phyloP scores from a whole-genome alignment of 1,140 invertebrate genomes.

The Zaprionus africanus region DNA sequence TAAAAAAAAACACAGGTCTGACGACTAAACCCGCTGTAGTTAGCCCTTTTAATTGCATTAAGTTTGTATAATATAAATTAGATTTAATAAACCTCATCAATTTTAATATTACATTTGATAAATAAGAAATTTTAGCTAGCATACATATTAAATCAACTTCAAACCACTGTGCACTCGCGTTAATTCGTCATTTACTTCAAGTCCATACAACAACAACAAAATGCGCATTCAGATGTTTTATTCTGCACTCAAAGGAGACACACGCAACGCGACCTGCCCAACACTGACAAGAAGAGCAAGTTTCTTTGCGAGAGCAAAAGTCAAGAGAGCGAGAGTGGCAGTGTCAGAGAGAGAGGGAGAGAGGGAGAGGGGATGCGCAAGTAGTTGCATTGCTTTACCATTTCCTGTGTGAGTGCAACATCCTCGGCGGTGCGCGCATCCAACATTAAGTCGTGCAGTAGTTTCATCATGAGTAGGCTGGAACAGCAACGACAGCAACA shows the following conservation, averaged over 20 bases:
- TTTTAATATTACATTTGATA: not conserved
- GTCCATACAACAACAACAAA: slow-evolving; percentile 21
- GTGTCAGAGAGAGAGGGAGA: not conserved
- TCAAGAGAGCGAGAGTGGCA: not conserved
- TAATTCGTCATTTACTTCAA: slow-evolving; percentile 6
- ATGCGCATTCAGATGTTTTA: slow-evolving; percentile 15
- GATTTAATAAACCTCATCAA: no score
- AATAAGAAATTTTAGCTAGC: not conserved
- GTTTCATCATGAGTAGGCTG: slow-evolving; percentile 79
- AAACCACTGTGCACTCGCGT: not conserved
- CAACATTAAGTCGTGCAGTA: slow-evolving; percentile 82
- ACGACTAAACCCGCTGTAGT: no score
- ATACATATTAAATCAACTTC: not conserved
- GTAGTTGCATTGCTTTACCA: slow-evolving; percentile 67
- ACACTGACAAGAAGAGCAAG: not conserved
- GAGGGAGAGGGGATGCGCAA: not conserved
- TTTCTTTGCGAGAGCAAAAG: slow-evolving; percentile 1
- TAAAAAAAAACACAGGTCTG: no score
- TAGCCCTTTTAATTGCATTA: no score
- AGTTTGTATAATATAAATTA: no score
- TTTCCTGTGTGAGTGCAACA: slow-evolving; percentile 82
- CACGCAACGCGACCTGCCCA: slow-evolving; percentile 3
- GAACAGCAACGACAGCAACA: slow-evolving; percentile 17
- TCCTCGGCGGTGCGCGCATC: slow-evolving; percentile 77
- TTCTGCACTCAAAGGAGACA: slow-evolving; percentile 40